Evolutionary conservation across 2,113 vertebrate genomes (phyloP).

Genomic region (Calypte anna): DNA sequence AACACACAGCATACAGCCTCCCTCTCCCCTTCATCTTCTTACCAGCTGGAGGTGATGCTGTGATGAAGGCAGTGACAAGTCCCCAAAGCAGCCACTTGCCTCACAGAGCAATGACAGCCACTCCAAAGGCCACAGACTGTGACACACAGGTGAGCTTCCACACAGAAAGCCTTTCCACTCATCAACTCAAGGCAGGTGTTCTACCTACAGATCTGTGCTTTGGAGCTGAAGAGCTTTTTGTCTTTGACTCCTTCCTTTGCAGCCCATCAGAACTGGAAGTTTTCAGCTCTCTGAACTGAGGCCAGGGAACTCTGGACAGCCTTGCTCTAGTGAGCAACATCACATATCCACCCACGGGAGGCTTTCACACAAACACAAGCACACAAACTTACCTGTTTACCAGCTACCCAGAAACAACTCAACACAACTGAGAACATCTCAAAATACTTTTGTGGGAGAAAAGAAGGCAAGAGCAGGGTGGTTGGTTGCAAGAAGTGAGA

Average conservation of each 20-base stretch:
- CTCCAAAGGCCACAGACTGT: fast-evolving
- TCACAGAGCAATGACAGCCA: not conserved
- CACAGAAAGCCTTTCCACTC: not conserved
- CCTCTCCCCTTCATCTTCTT: not conserved
- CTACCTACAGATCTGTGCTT: not conserved
- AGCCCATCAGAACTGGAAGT: not conserved
- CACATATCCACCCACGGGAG: not conserved
- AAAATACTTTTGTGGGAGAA: not conserved
- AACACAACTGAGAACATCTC: not conserved
- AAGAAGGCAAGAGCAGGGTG: not conserved
- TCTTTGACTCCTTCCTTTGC: not conserved
- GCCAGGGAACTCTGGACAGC: not conserved
- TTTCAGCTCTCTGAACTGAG: not conserved
- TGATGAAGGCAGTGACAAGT: not conserved
- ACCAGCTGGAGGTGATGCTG: not conserved
- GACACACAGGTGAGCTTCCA: not conserved
- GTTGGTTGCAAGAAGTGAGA: not conserved
- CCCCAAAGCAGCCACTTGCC: not conserved
- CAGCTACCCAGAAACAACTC: not conserved
- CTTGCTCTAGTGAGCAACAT: not conserved
- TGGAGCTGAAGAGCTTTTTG: not conserved
- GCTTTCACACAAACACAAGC: not conserved
- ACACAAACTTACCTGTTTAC: not conserved
- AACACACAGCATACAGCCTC: not conserved
- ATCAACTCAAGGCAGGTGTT: not conserved